Conservation (phyloP, 1,140 invertebrate species). For the Prorops nasuta region DNA sequence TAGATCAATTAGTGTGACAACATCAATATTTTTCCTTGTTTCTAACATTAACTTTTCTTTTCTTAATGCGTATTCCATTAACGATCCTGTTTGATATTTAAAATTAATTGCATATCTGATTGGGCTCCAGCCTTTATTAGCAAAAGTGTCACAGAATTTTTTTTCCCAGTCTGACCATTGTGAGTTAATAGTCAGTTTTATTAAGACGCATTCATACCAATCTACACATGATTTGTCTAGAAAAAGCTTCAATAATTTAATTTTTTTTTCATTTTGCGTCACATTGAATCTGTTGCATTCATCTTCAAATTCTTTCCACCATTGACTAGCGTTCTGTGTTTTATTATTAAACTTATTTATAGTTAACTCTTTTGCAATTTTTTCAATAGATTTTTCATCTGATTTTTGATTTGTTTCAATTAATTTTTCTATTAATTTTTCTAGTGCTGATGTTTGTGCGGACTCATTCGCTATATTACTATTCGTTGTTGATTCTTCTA, state of each 20-base stretch:
- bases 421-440: slow-evolving; percentile 4
- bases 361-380: slow-evolving; percentile 1
- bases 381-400: background rate
- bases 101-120: slow-evolving; percentile 14
- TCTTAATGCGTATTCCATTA: slow-evolving; percentile 13
- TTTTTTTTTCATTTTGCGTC: slow-evolving; percentile 3
- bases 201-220: slow-evolving; percentile 19
- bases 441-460: background rate
- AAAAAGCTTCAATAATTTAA: slow-evolving; percentile 8
- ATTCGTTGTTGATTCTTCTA: slow-evolving; percentile 21
- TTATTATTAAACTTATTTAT: background rate
- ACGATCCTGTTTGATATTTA: slow-evolving; percentile 9
- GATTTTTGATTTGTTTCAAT: background rate
- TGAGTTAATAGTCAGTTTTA: slow-evolving; percentile 17
- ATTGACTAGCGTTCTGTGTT: slow-evolving; percentile 8
- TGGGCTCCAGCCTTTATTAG: slow-evolving; percentile 18
- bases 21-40: slow-evolving; percentile 8
- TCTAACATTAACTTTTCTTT: slow-evolving; percentile 18
- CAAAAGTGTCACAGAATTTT: slow-evolving; percentile 21
- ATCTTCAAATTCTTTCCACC: slow-evolving; percentile 8
- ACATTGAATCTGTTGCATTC: slow-evolving; percentile 13
- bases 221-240: slow-evolving; percentile 11
- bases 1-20: slow-evolving; percentile 6
- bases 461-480: slow-evolving; percentile 2
- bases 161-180: slow-evolving; percentile 18